Conservation (phyloP, 2,888 invertebrate species). For the Nomada fucata region DNA sequence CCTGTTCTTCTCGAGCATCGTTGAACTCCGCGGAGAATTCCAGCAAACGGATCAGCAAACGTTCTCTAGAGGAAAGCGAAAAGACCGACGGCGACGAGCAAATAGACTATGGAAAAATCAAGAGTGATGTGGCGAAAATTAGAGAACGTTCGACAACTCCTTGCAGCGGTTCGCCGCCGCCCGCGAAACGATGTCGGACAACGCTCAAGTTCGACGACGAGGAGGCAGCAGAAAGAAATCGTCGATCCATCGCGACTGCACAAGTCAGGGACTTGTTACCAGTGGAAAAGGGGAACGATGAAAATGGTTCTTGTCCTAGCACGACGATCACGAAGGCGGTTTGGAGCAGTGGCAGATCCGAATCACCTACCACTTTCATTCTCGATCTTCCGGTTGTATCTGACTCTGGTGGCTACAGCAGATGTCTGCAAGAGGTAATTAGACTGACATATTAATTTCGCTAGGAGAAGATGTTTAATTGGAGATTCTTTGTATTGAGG, state of each 20-base stretch:
- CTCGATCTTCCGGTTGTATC: slow-evolving; percentile 64
- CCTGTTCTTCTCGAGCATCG: not conserved
- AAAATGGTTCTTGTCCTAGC: not conserved
- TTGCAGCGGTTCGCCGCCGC: slow-evolving; percentile 49
- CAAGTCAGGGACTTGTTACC: slow-evolving; percentile 1
- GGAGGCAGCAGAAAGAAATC: slow-evolving; percentile 16
- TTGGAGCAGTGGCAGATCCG: slow-evolving; percentile 45
- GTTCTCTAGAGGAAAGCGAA: slow-evolving; percentile 8
- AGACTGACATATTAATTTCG: not conserved
- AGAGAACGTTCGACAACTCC: slow-evolving; percentile 44
- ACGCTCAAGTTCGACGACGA: slow-evolving; percentile 61
- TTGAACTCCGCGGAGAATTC: not conserved
- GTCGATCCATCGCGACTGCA: not conserved
- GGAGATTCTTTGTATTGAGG: too few species aligned
- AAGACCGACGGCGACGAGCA: slow-evolving; percentile 4
- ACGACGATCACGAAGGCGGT: slow-evolving; percentile 12
- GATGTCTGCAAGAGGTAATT: slow-evolving; percentile 56
- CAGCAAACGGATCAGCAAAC: slow-evolving; percentile 7
- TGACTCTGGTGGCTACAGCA: slow-evolving; percentile 50
- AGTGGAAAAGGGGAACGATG: not conserved
- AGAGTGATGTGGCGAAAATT: slow-evolving; percentile 7
- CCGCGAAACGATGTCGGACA: slow-evolving; percentile 61
- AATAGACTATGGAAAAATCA: not conserved
- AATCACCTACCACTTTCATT: slow-evolving; percentile 50
- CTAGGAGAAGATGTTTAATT: not conserved